Percentiles rank a stretch among this genome's conserved stretches.
phyloP scores from a whole-genome alignment of 2,113 vertebrate genomes.

The Cyprinodon brontotheroides region DNA sequence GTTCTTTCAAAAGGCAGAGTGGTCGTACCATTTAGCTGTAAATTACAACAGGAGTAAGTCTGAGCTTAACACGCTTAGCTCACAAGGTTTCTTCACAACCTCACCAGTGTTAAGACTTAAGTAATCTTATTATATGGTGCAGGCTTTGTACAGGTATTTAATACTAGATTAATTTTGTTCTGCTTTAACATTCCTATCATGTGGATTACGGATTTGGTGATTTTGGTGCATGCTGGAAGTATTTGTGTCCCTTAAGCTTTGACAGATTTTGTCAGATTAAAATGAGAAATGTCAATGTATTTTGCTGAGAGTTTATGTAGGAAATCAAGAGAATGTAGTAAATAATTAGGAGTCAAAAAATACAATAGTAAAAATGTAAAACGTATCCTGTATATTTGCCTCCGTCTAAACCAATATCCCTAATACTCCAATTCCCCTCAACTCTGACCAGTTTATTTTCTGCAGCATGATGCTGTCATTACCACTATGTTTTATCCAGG shows the following conservation, averaged over 20 bases:
- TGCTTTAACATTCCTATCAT: background rate
- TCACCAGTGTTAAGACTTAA: background rate
- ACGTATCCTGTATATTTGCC: background rate
- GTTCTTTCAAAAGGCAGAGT: slow-evolving; percentile 32
- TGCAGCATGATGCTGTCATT: background rate
- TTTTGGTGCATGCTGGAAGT: background rate
- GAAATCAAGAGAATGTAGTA: background rate
- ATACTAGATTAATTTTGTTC: slow-evolving; percentile 15
- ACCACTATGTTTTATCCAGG: background rate
- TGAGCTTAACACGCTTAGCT: slow-evolving; percentile 21
- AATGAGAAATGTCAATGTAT: background rate
- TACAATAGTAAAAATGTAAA: background rate
- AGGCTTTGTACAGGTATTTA: slow-evolving; percentile 1
- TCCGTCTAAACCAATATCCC: background rate
- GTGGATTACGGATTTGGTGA: background rate
- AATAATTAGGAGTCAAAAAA: background rate
- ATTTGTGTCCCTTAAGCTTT: background rate
- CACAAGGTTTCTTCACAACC: background rate
- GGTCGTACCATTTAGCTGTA: slow-evolving; percentile 25
- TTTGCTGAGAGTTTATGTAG: background rate
- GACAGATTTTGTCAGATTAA: background rate
- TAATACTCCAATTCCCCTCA: background rate
- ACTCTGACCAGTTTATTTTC: background rate
- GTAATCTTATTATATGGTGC: slow-evolving; percentile 20
- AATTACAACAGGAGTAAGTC: slow-evolving; percentile 17